phyloP scores from a whole-genome alignment of 2,888 invertebrate species.

The Lycophotia porphyrea region DNA sequence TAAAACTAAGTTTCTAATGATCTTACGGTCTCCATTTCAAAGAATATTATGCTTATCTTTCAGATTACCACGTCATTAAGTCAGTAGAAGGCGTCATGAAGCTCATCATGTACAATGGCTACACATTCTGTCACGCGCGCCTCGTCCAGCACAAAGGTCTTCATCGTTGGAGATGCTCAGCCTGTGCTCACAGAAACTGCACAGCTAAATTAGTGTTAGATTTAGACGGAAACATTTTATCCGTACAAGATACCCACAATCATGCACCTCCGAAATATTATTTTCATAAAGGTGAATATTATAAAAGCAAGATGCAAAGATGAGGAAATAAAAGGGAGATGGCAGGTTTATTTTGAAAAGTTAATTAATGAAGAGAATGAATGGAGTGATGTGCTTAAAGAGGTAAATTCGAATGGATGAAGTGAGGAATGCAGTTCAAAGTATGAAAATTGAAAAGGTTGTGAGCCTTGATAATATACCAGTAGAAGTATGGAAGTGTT shows the following conservation, averaged over 20 bases:
- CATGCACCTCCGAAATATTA: slow-evolving; percentile 48
- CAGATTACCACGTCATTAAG: slow-evolving; percentile 38
- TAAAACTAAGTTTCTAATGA: too few relatives aligned
- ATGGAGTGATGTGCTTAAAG: too few relatives aligned
- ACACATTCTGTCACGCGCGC: slow-evolving; percentile 40
- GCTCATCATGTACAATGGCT: slow-evolving; percentile 43
- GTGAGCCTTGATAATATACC: too few relatives aligned
- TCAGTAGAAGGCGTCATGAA: slow-evolving; percentile 24
- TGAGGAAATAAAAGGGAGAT: too few relatives aligned
- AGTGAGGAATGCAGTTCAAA: too few relatives aligned
- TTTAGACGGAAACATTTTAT: slow-evolving; percentile 18
- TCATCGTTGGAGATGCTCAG: slow-evolving; percentile 50
- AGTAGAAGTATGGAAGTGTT: too few relatives aligned
- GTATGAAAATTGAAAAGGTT: too few relatives aligned
- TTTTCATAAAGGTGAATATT: slow-evolving; percentile 38
- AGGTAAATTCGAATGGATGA: too few relatives aligned
- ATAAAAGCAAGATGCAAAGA: slow-evolving; percentile 35
- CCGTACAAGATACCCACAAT: slow-evolving; percentile 30
- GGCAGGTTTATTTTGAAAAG: too few relatives aligned
- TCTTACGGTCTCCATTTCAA: neutral
- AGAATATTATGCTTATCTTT: too few relatives aligned
- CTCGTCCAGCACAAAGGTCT: slow-evolving; percentile 21
- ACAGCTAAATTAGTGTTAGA: slow-evolving; percentile 47
- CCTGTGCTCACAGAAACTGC: slow-evolving; percentile 48
- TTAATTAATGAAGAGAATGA: too few relatives aligned